These are phyloP conservation scores for Semnornis frantzii DNA, from an alignment of 2,113 vertebrate species.

Conservation along the genomic window DNA sequence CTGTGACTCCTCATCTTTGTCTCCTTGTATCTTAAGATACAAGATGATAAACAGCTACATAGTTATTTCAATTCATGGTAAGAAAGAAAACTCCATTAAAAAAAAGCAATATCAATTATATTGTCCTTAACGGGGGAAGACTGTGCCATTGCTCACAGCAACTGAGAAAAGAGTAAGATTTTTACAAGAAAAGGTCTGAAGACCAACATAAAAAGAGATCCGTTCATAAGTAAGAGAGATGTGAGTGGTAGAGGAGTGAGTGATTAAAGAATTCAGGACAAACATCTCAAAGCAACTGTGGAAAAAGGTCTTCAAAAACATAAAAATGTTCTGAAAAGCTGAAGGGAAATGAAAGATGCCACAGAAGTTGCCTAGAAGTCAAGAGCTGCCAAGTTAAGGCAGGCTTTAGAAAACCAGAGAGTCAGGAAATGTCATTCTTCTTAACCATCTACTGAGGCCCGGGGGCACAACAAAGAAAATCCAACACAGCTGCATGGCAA, in stretches of 20 bases:
- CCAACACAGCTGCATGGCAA: not conserved
- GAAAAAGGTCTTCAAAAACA: not conserved
- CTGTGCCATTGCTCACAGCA: rapidly evolving
- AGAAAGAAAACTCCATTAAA: not conserved
- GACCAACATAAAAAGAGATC: not conserved
- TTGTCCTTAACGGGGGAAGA: not conserved
- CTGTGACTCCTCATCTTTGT: not conserved
- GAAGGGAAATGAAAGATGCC: slow-evolving; percentile 30
- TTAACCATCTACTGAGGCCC: slow-evolving; percentile 36
- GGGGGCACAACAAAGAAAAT: slow-evolving; percentile 53
- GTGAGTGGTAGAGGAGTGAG: not conserved
- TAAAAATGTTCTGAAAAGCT: not conserved
- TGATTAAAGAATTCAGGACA: not conserved
- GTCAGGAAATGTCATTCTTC: slow-evolving; percentile 40
- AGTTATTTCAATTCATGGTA: not conserved
- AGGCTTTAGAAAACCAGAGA: not conserved
- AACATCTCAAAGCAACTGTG: not conserved
- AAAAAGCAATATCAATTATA: rapidly evolving
- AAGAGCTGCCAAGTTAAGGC: slow-evolving; percentile 41
- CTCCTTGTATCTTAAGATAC: not conserved
- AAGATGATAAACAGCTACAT: not conserved
- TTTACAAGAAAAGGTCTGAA: not conserved
- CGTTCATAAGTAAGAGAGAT: not conserved
- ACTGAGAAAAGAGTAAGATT: not conserved
- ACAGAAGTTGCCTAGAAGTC: slow-evolving; percentile 51